Conservation (phyloP, 2,888 invertebrate genomes). For the Drosophila birchii region DNA sequence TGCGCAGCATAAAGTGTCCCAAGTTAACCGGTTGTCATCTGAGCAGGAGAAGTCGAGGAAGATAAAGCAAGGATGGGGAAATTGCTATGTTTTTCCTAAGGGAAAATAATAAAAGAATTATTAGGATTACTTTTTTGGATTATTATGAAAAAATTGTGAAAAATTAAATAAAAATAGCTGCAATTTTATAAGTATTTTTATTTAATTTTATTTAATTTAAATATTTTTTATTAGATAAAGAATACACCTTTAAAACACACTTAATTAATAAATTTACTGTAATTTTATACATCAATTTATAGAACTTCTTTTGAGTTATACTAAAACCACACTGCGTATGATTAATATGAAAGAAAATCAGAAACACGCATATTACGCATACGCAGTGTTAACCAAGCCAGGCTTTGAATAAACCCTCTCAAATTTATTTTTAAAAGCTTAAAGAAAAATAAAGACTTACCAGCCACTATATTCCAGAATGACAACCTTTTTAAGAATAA, state of each 20-base stretch:
- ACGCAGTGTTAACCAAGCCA: background rate
- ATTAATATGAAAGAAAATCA: background rate
- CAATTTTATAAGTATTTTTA: no score
- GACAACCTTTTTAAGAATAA: background rate
- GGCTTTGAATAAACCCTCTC: background rate
- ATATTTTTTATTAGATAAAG: background rate
- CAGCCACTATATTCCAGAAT: no score
- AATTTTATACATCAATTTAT: no score
- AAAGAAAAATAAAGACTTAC: no score
- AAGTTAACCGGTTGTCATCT: slow-evolving; percentile 65
- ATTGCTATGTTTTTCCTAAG: slow-evolving; percentile 15
- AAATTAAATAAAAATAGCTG: no score
- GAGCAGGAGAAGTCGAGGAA: background rate
- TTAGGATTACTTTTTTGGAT: background rate
- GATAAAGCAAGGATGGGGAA: background rate
- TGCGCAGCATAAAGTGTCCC: slow-evolving; percentile 53
- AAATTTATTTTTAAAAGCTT: background rate
- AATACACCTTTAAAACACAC: no score
- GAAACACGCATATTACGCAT: background rate
- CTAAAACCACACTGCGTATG: background rate
- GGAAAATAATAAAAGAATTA: background rate
- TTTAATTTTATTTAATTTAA: no score
- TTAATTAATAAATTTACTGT: background rate
- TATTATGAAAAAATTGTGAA: no score
- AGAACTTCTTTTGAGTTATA: background rate